Conservation (phyloP, 2,113 vertebrate genomes). For the Arizona elegans region DNA sequence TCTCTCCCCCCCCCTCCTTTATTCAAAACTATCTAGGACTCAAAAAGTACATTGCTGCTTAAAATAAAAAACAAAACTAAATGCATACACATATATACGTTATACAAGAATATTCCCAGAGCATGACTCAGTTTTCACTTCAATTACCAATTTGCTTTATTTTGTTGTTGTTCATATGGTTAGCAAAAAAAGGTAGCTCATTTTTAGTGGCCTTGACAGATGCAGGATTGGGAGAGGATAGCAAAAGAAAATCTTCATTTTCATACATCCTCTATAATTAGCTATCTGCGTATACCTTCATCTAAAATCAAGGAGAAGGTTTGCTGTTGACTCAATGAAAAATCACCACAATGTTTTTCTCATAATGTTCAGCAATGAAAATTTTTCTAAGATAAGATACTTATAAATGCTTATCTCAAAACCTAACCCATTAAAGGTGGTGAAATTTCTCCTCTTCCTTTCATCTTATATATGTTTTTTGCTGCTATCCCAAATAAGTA, state of each 20-base stretch:
- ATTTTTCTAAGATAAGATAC: not conserved
- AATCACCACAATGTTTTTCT: not conserved
- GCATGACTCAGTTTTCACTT: constrained; percentile 13
- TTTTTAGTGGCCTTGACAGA: not conserved
- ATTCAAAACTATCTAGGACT: constrained; percentile 2
- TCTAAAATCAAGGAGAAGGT: not conserved
- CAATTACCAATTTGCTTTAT: constrained; percentile 3
- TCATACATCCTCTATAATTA: not conserved
- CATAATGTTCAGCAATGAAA: not conserved
- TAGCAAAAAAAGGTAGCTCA: not conserved
- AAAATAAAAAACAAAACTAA: not conserved
- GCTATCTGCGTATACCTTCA: not conserved
- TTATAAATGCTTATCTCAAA: not conserved
- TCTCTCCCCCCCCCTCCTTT: not conserved
- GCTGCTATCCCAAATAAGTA: not conserved
- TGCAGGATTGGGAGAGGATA: not conserved
- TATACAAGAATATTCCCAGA: not conserved
- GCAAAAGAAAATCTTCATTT: constrained; percentile 3
- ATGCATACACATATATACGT: not conserved
- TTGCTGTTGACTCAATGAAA: not conserved
- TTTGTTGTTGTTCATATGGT: constrained; percentile 2
- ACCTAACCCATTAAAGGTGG: not conserved
- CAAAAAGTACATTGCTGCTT: not conserved
- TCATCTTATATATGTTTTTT: not conserved
- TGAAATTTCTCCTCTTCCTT: not conserved